Percentiles rank a stretch among this genome's conserved stretches.
Conservation (phyloP, 2,113 vertebrate genomes). For the Takifugu bimaculatus region DNA sequence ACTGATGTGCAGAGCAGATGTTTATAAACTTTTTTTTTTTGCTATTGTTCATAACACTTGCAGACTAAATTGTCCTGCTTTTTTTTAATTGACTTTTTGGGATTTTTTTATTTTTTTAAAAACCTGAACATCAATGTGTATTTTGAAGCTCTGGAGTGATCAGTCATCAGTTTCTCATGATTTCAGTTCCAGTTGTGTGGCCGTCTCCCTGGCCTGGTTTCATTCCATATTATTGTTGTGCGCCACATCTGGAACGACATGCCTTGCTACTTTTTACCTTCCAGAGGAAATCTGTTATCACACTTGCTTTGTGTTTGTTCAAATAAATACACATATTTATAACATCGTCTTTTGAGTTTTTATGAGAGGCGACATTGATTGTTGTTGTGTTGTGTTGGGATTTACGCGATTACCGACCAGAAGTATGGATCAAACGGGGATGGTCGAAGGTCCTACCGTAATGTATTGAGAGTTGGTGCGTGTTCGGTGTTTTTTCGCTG, state of each 20-base stretch:
- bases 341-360: constrained; percentile 8
- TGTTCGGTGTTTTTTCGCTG: not conserved
- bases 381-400: too few species aligned
- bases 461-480: too few species aligned
- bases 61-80: constrained; percentile 38
- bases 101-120: constrained; percentile 53
- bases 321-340: constrained; percentile 59
- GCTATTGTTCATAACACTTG: constrained; percentile 42
- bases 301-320: constrained; percentile 38
- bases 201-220: constrained; percentile 32
- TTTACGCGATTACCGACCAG: too few species aligned
- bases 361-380: too few species aligned
- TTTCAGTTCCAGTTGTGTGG: constrained; percentile 28
- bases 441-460: too few species aligned
- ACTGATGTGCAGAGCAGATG: constrained; percentile 51
- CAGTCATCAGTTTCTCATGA: constrained; percentile 29
- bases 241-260: constrained; percentile 5
- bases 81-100: constrained; percentile 39
- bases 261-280: constrained; percentile 24
- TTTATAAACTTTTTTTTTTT: constrained; percentile 53
- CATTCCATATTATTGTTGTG: constrained; percentile 19
- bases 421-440: too few species aligned
- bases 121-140: constrained; percentile 54
- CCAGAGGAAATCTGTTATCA: constrained; percentile 35
- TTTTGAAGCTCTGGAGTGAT: constrained; percentile 41